These are phyloP conservation scores for Marmota flaviventris DNA, from an alignment of 2,113 vertebrate genomes.

Conservation along the genomic window DNA sequence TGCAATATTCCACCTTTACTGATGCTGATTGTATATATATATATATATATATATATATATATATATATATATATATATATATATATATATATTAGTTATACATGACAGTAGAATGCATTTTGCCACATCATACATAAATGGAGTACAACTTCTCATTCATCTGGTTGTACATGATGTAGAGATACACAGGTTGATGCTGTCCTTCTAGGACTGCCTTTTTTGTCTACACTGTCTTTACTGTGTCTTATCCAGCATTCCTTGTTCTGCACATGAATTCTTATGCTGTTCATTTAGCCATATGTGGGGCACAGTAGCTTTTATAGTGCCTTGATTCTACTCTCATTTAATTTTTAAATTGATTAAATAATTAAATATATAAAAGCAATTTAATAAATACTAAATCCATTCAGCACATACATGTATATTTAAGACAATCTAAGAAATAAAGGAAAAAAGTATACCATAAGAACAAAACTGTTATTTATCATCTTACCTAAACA, in stretches of 20 bases:
- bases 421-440: not conserved
- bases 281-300: not conserved
- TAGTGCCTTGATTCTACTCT: not conserved
- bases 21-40: no score
- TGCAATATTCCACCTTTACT: not conserved
- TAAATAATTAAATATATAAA: not conserved
- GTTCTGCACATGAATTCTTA: not conserved
- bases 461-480: not conserved
- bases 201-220: no score
- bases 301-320: not conserved
- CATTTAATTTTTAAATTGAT: not conserved
- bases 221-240: not conserved
- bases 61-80: no score
- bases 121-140: no score
- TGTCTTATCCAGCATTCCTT: not conserved
- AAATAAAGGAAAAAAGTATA: not conserved
- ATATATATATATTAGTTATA: no score
- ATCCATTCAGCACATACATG: not conserved
- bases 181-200: no score
- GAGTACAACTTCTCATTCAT: no score
- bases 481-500: slow-evolving; percentile 3
- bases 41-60: no score
- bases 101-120: no score
- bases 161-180: no score
- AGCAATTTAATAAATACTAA: not conserved